A percentile compares a stretch with the other conserved stretches of the same genome.
Conservation (phyloP, 2,888 invertebrate genomes). For the Phragmatobia fuliginosa region DNA sequence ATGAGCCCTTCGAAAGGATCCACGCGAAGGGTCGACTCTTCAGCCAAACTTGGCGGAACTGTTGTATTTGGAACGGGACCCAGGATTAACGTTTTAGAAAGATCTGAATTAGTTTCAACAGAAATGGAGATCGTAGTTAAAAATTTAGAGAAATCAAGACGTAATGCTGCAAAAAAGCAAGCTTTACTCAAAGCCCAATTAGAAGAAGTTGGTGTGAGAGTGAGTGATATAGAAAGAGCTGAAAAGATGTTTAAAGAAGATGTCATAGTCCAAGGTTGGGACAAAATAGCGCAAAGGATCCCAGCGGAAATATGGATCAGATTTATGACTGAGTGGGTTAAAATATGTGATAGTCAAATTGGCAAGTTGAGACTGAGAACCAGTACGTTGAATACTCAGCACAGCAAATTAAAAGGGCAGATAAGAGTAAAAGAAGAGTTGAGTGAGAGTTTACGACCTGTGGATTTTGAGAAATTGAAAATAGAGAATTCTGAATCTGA, state of each 20-base stretch:
- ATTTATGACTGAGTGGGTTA: constrained; percentile 88
- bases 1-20: constrained; percentile 63
- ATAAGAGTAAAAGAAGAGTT: constrained; percentile 85
- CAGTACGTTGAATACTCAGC: constrained; percentile 84
- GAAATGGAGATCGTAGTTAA: constrained; percentile 82
- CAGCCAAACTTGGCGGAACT: constrained; percentile 70
- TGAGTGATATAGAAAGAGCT: constrained; percentile 81
- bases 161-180: constrained; percentile 69
- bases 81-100: constrained; percentile 83
- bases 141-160: constrained; percentile 63
- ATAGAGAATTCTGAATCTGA: constrained; percentile 87
- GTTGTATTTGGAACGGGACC: constrained; percentile 68
- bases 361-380: constrained; percentile 87
- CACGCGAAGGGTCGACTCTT: constrained; percentile 70
- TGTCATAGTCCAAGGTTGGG: constrained; percentile 83
- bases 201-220: constrained; percentile 85
- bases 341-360: constrained; percentile 82
- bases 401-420: constrained; percentile 83
- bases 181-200: constrained; percentile 81
- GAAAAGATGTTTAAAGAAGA: constrained; percentile 80
- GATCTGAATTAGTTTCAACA: constrained; percentile 79
- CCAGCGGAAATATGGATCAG: constrained; percentile 87
- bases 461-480: constrained; percentile 88
- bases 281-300: constrained; percentile 87
- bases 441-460: constrained; percentile 85